Evolutionary conservation across 2,888 invertebrate species (phyloP).

Genomic region (Branchipolynoe longqiensis): DNA sequence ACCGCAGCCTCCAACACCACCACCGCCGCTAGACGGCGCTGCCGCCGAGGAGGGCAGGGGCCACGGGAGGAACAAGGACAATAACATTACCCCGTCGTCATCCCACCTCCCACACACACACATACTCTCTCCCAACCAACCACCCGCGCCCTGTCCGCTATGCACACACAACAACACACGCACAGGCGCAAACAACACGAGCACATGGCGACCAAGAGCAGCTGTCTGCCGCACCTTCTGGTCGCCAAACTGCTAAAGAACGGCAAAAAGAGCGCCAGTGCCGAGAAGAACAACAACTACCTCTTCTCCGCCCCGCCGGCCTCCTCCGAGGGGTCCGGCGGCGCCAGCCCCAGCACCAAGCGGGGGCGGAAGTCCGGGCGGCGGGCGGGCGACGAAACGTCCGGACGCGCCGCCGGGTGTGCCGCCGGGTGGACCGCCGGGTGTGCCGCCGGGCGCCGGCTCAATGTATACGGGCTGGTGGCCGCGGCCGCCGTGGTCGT

Average conservation of each 20-base stretch:
- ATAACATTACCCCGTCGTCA: too few relatives aligned
- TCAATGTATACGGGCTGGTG: conserved; percentile 30
- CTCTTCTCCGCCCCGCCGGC: conserved; percentile 5
- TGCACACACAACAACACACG: too few relatives aligned
- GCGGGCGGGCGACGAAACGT: too few relatives aligned
- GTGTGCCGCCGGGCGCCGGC: not conserved
- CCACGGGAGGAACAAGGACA: too few relatives aligned
- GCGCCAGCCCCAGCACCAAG: not conserved
- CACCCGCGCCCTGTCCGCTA: too few relatives aligned
- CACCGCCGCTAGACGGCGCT: not conserved
- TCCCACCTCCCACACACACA: too few relatives aligned
- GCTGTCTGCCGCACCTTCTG: conserved; percentile 39
- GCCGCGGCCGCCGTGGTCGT: conserved; percentile 45
- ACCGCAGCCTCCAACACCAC: not conserved
- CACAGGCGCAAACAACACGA: not conserved
- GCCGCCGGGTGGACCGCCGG: not conserved
- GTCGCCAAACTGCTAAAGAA: conserved; percentile 33
- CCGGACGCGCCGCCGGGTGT: not conserved
- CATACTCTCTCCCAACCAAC: too few relatives aligned
- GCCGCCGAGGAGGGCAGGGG: too few relatives aligned
- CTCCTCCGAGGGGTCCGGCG: not conserved
- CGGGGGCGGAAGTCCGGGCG: not conserved
- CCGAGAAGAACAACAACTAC: conserved; percentile 45
- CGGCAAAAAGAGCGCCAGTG: not conserved
- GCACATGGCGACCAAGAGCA: conserved; percentile 7